Evolutionary conservation across 2,113 vertebrate species (phyloP).

Genomic region (Tetrao urogallus): DNA sequence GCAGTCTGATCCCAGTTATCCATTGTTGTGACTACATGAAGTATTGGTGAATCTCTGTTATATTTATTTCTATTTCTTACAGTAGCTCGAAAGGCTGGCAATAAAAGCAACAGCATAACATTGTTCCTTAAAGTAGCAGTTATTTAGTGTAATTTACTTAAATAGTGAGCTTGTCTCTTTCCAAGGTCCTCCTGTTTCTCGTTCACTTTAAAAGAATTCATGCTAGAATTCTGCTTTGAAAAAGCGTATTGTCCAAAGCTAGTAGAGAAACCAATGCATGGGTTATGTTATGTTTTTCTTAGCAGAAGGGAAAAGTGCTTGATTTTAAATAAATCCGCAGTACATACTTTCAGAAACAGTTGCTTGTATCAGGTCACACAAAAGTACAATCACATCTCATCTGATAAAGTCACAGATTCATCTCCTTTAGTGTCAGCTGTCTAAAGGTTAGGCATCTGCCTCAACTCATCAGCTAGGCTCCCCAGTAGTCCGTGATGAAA

Average conservation of each 20-base stretch:
- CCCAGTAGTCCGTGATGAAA: conserved; percentile 52
- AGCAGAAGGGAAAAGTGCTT: background rate
- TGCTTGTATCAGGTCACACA: conserved; percentile 29
- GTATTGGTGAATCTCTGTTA: background rate
- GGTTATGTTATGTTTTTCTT: background rate
- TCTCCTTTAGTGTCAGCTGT: conserved; percentile 54
- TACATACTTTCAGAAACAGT: background rate
- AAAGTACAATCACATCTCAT: background rate
- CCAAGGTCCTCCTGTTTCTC: background rate
- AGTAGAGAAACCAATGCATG: background rate
- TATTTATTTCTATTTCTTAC: background rate
- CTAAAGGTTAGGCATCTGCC: conserved; percentile 42
- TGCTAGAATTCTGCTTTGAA: background rate
- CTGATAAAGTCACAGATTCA: conserved; percentile 63
- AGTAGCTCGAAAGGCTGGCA: background rate
- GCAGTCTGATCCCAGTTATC: background rate
- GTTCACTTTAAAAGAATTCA: background rate
- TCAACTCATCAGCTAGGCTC: conserved; percentile 35
- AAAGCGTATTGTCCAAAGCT: background rate
- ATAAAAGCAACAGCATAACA: background rate
- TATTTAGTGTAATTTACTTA: background rate
- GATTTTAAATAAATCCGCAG: background rate
- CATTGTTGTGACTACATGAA: background rate
- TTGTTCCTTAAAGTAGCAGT: background rate
- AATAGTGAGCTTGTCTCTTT: background rate